These are phyloP conservation scores for Sturnus vulgaris DNA, from an alignment of 2,113 vertebrate species.

Conservation along the genomic window DNA sequence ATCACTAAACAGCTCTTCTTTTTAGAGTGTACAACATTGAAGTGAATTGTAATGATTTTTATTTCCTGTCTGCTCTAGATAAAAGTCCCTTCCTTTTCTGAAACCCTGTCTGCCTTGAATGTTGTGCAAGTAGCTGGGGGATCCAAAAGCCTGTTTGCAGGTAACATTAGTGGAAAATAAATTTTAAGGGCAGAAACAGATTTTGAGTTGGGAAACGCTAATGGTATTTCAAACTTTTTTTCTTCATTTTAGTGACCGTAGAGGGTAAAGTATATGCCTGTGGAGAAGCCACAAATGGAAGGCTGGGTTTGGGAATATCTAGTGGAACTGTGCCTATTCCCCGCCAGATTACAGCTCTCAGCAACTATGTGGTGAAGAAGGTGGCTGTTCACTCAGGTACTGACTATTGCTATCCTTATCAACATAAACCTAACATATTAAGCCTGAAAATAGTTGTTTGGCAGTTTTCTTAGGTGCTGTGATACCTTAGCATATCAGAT, in stretches of 20 bases:
- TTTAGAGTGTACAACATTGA: not conserved
- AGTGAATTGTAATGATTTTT: not conserved
- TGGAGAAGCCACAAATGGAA: slow-evolving; percentile 95
- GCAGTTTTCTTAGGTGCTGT: not conserved
- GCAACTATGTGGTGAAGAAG: slow-evolving; percentile 98
- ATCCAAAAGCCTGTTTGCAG: slow-evolving; percentile 98
- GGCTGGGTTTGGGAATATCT: slow-evolving; percentile 90
- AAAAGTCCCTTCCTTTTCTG: slow-evolving; percentile 95
- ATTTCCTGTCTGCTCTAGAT: slow-evolving; percentile 65
- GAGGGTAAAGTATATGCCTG: slow-evolving; percentile 97
- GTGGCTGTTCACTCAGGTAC: slow-evolving; percentile 96
- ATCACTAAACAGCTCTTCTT: not conserved
- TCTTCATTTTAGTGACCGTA: slow-evolving; percentile 83
- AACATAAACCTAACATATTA: not conserved
- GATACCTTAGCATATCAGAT: not conserved
- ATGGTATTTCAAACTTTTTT: not conserved
- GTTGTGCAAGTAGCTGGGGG: slow-evolving; percentile 97
- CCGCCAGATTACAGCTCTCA: slow-evolving; percentile 92
- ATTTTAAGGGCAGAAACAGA: not conserved
- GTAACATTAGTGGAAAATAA: slow-evolving; percentile 59
- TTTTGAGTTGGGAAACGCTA: not conserved
- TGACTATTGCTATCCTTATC: not conserved
- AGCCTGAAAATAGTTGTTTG: not conserved
- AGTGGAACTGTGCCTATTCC: slow-evolving; percentile 96
- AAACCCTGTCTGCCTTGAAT: slow-evolving; percentile 93